A percentile compares a stretch with the other conserved stretches of the same genome.
These are phyloP conservation scores for Sesamia inferens DNA, from an alignment of 2,888 invertebrate species.

Conservation along the genomic window DNA sequence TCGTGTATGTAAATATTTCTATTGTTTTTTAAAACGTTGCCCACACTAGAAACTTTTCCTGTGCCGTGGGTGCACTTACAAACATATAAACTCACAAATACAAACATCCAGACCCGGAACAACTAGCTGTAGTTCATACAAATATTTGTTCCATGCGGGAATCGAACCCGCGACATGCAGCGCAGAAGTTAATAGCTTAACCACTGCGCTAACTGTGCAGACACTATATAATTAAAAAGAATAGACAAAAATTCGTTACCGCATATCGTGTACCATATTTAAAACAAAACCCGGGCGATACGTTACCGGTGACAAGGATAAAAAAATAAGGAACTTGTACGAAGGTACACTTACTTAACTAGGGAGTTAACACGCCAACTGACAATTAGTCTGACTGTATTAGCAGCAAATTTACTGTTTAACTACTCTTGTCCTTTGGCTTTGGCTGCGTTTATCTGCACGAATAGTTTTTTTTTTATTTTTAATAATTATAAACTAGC, in stretches of 20 bases:
- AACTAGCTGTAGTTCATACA: not conserved
- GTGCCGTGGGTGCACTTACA: too few species aligned
- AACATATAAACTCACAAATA: too few species aligned
- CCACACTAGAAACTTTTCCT: too few species aligned
- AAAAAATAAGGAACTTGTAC: slow-evolving; percentile 56
- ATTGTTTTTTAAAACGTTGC: too few species aligned
- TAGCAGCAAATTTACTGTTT: slow-evolving; percentile 57
- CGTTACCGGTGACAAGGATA: slow-evolving; percentile 45
- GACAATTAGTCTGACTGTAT: slow-evolving; percentile 67
- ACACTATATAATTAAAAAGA: not conserved
- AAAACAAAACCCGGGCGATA: slow-evolving; percentile 51
- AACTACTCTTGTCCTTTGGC: slow-evolving; percentile 39
- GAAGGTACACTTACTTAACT: slow-evolving; percentile 57
- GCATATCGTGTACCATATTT: slow-evolving; percentile 46
- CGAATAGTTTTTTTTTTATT: too few species aligned
- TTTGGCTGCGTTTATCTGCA: slow-evolving; percentile 36
- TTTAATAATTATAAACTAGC: too few species aligned
- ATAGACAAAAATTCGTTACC: slow-evolving; percentile 14
- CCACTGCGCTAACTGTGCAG: too few species aligned
- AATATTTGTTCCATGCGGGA: too few species aligned
- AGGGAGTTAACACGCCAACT: slow-evolving; percentile 68
- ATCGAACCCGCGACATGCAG: too few species aligned
- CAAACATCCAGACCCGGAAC: too few species aligned
- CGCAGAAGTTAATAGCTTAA: too few species aligned
- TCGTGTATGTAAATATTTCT: too few species aligned